These are phyloP conservation scores for Apostichopus leukothele DNA, from an alignment of 53 echinoderm and acorn worm genomes.

Conservation along the genomic window DNA sequence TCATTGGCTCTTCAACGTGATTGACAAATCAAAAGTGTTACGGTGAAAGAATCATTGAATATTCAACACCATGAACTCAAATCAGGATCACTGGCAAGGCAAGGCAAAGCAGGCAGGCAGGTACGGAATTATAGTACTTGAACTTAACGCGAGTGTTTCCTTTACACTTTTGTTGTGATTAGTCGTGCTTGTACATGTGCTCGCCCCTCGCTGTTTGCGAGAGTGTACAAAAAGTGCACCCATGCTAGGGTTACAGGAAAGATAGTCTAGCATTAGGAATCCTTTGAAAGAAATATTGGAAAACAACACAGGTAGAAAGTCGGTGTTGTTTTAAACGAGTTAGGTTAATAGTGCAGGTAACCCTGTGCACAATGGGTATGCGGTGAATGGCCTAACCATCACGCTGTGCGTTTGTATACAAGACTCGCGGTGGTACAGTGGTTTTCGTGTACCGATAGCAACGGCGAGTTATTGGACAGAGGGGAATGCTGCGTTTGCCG, in stretches of 20 bases:
- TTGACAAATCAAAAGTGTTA: constrained; percentile 41
- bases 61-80: constrained; percentile 26
- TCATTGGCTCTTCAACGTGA: constrained; percentile 28
- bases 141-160: not conserved
- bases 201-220: constrained; percentile 43
- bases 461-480: not conserved
- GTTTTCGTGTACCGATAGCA: constrained; percentile 22
- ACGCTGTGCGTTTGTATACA: constrained; percentile 43
- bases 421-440: constrained; percentile 20
- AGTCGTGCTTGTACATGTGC: not conserved
- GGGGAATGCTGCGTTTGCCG: constrained; percentile 31
- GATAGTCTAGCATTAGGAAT: constrained; percentile 15
- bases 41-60: constrained; percentile 36
- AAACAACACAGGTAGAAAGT: constrained; percentile 34
- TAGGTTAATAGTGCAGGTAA: constrained; percentile 36
- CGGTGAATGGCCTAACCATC: constrained; percentile 43
- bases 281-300: constrained; percentile 18
- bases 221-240: constrained; percentile 40
- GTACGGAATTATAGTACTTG: not conserved
- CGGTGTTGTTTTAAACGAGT: constrained; percentile 31
- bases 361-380: constrained; percentile 47
- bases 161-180: constrained; percentile 31
- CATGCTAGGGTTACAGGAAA: constrained; percentile 33
- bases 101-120: not conserved
- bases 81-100: constrained; percentile 18